Base-by-base conservation (phyloP, 2,797 vertebrate genomes). In the Fringilla coelebs region DNA sequence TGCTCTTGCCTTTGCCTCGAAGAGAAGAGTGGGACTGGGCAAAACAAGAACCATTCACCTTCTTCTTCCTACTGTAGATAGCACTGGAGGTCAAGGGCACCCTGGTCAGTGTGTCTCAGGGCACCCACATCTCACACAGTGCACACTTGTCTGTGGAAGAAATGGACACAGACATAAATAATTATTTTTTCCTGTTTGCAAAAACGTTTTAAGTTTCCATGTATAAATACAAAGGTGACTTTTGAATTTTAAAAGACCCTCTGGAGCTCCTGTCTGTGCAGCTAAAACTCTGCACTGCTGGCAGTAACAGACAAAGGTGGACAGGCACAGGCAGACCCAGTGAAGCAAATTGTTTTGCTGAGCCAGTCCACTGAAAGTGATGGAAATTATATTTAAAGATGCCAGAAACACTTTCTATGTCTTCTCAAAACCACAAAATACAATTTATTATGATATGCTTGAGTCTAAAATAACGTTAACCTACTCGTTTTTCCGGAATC, bases 331-430 rank as follows among this genome's bases (percentile, higher is more conserved):
- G 22, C 73, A 77, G 38, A 78, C 8, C 7, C 6, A 40, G 43
- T 3, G 2, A 1, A 67, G 45, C 48, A 88, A 87, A 82, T n/a
- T 41, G 5, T 43, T 73, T 41, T 79, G 52, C 76, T 55, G 66
- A 88, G 58, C 58, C 81, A 92, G 31, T 7, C 43, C 52, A 55
- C 51, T 45, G 60, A 85, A 93, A 88, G 29, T 38, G 45, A 89
- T 54, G 63, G 78, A 66, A 80, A 85, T 89, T 57, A 48, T 71
- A 87, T 87, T 87, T 92, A 92, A 83, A 88, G 75, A 84, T 20
- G 49, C 32, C 81, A 95, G 78, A 87, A 96, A 92, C 87, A 74
- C 61, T 82, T 80, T 87, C 52, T 25, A 49, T 7, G 16, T 61
- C 85, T 89, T 67, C 41, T 94, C 58, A 83, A 89, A 80, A 80